Base-by-base conservation (phyloP, 2,888 invertebrate genomes). In the Oscheius onirici region DNA sequence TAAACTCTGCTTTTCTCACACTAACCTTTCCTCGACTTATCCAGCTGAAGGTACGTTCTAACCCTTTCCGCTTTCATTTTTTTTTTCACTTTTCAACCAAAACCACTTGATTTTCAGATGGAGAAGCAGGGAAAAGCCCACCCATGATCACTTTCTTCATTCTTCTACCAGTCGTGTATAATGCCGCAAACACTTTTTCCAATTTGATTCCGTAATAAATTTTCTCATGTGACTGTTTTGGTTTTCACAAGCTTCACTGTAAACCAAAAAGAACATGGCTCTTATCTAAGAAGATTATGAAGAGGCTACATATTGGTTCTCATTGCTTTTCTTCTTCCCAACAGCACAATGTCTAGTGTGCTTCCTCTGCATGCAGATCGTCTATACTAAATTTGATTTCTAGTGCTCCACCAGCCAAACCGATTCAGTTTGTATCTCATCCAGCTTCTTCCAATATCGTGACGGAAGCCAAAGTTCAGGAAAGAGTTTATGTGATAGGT, bases 101-200 rank as follows among this genome's bases (percentile, higher is more conserved):
- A 1, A 8, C 17, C 20, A 57, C 57, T 49, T 15, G 0, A 26
- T 63, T 82, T 83, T 79, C 78, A 83, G 83, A 77, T 84, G 49
- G 79, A 84, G 75, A 84, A 84, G 80, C 71, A 75, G 61, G 84
- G 83, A 71, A 84, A 84, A 74, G 26, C 82, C 71, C 82, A 84
- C 75, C 84, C 84, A 34, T 84, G 54, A 26, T 54, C 75, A n/a
- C 41, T 0, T 24, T 13, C 44, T 44, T 20, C 40, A 43, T 60
- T 43, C 60, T 10, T 17, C 20, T 41, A 20, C 58, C 58, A 55
- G n/a, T 43, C 49, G 22, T 17, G 41, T 22, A 43, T 60, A 60
- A n/a, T n/a, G n/a, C n/a, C n/a, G n/a, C n/a, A n/a, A n/a, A n/a
- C 34, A 40, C 40, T 10, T 20, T 43, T 40, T 58, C 40, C 24